Conservation (phyloP, 2,888 invertebrate genomes). For the Hermaeophaga mercurialis region DNA sequence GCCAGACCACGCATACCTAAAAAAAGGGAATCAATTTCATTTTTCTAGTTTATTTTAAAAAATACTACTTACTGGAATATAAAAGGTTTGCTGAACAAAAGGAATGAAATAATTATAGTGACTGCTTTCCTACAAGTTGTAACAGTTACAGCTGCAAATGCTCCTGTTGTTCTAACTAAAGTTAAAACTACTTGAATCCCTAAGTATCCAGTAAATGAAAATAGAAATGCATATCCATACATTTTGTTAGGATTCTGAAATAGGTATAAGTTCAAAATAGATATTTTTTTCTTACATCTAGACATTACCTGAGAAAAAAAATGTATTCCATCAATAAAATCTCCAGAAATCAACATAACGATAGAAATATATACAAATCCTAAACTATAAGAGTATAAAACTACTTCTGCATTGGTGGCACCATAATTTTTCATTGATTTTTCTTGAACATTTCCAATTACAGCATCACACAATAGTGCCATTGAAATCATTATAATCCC, state of each 20-base stretch:
- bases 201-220: constrained; percentile 88
- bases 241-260: constrained; percentile 72
- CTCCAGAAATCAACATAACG: constrained; percentile 74
- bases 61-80: constrained; percentile 75
- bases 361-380: constrained; percentile 82
- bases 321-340: constrained; percentile 72
- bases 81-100: constrained; percentile 91
- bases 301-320: constrained; percentile 75
- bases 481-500: constrained; percentile 79
- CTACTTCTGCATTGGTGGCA: constrained; percentile 89
- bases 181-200: constrained; percentile 93
- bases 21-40: constrained; percentile 49
- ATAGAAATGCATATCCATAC: constrained; percentile 84
- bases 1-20: constrained; percentile 89
- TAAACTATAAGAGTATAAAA: constrained; percentile 88
- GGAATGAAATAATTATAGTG: constrained; percentile 89
- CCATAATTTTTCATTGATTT: constrained; percentile 86
- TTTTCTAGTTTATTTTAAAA: no score
- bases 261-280: constrained; percentile 27
- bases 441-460: constrained; percentile 97
- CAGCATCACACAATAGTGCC: constrained; percentile 91
- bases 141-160: constrained; percentile 91
- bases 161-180: constrained; percentile 86
- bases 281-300: neutral
- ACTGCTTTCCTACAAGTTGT: constrained; percentile 90